A percentile compares a stretch with the other conserved stretches of the same genome.
These are phyloP conservation scores for Halichondria panicea DNA, from an alignment of 37 sponge, comb jelly and placozoan genomes.

Conservation along the genomic window DNA sequence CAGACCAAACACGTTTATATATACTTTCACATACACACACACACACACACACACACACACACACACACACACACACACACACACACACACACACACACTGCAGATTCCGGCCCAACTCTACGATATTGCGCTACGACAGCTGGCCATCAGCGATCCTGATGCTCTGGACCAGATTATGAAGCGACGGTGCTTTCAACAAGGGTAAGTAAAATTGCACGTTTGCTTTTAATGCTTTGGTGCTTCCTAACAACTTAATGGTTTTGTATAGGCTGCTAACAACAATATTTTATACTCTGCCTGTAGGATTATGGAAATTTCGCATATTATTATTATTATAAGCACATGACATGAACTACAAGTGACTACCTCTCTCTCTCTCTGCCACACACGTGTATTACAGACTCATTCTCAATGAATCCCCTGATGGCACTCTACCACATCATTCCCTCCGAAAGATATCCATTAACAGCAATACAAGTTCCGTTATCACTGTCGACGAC, in stretches of 20 bases:
- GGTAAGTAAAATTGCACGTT: constrained; percentile 19
- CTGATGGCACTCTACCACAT: background rate
- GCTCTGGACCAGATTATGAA: constrained; percentile 68
- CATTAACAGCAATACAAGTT: too few species aligned
- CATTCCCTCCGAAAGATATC: constrained; percentile 19
- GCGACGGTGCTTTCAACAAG: constrained; percentile 47
- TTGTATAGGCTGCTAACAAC: too few species aligned
- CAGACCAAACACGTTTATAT: background rate
- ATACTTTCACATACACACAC: background rate
- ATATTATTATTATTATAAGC: background rate
- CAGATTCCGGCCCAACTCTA: constrained; percentile 70
- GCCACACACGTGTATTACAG: too few species aligned
- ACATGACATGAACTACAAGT: too few species aligned
- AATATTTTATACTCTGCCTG: background rate
- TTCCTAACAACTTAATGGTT: too few species aligned
- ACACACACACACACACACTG: background rate
- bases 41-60: background rate
- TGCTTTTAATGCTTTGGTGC: background rate
- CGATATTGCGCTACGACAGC: constrained; percentile 35
- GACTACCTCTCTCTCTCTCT: background rate
- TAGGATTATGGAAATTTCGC: background rate
- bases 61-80: background rate
- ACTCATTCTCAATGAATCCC: constrained; percentile 8
- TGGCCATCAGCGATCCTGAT: constrained; percentile 59
- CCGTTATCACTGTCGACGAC: too few species aligned